Evolutionary conservation across 2,797 vertebrate species (phyloP).

Genomic region (Sebastes minor): DNA sequence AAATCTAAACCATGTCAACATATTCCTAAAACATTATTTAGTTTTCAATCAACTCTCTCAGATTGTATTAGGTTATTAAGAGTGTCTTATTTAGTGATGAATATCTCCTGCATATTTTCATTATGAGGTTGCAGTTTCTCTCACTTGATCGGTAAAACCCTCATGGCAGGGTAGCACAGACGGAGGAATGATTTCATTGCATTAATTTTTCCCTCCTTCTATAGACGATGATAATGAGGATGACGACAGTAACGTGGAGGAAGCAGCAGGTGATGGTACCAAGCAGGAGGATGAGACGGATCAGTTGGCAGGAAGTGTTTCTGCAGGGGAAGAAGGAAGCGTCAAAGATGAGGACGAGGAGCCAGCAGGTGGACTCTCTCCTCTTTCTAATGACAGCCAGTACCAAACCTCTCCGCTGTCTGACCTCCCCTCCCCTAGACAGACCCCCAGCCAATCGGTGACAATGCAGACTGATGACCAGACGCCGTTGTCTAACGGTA

Average conservation of each 20-base stretch:
- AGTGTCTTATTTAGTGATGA: background rate
- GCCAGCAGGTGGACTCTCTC: conserved; percentile 46
- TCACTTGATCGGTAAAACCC: background rate
- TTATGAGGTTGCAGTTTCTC: background rate
- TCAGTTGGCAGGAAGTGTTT: conserved; percentile 1
- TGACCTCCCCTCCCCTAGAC: conserved; percentile 42
- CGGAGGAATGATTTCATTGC: background rate
- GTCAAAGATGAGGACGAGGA: conserved; percentile 49
- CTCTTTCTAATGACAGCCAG: conserved; percentile 21
- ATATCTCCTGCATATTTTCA: background rate
- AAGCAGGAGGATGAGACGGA: conserved; percentile 36
- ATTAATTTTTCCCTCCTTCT: background rate
- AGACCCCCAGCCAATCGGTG: conserved; percentile 72
- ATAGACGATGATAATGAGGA: conserved; percentile 67
- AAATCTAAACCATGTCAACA: background rate
- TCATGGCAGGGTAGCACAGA: background rate
- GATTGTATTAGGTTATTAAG: background rate
- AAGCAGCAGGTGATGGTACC: background rate
- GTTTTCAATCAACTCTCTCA: background rate
- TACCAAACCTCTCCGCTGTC: conserved; percentile 31
- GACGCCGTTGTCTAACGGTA: background rate
- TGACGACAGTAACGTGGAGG: conserved; percentile 37
- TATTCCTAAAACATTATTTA: background rate
- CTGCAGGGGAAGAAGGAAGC: conserved; percentile 39
- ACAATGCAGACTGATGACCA: background rate